Conservation (phyloP, 2,888 invertebrate genomes). For the Mimachlamys varia region DNA sequence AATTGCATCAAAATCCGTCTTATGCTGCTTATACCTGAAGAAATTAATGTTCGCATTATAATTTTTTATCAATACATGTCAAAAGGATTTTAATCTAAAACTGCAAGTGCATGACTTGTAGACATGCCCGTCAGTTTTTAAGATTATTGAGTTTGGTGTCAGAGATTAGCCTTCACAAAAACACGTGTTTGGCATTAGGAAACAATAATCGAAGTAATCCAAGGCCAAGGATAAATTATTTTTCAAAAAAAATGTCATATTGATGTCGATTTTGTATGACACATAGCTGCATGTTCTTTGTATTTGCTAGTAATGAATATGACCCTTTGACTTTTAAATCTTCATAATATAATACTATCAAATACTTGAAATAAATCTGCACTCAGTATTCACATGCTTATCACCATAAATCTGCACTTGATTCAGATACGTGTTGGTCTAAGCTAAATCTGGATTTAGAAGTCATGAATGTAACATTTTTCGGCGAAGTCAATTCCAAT, state of each 20-base stretch:
- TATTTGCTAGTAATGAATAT: too few relatives aligned
- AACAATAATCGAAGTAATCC: neutral
- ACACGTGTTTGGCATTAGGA: neutral
- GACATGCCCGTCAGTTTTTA: neutral
- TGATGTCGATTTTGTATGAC: too few relatives aligned
- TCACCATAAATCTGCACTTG: too few relatives aligned
- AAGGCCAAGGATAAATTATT: neutral
- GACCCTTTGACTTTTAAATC: too few relatives aligned
- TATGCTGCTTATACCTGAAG: conserved; percentile 78
- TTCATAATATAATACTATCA: too few relatives aligned
- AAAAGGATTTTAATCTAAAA: neutral
- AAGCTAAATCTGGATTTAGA: too few relatives aligned
- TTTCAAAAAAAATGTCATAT: neutral
- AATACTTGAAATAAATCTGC: too few relatives aligned
- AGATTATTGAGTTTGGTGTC: neutral
- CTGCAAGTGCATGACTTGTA: neutral
- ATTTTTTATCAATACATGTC: neutral
- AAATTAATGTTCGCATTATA: neutral
- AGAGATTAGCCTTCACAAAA: neutral
- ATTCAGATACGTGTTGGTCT: too few relatives aligned
- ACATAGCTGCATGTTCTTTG: neutral
- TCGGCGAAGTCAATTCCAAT: too few relatives aligned
- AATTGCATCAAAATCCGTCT: conserved; percentile 78
- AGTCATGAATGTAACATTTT: too few relatives aligned
- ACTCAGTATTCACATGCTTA: too few relatives aligned